Conservation (phyloP, 2,797 vertebrate species). For the Pangasius mekongensis region DNA sequence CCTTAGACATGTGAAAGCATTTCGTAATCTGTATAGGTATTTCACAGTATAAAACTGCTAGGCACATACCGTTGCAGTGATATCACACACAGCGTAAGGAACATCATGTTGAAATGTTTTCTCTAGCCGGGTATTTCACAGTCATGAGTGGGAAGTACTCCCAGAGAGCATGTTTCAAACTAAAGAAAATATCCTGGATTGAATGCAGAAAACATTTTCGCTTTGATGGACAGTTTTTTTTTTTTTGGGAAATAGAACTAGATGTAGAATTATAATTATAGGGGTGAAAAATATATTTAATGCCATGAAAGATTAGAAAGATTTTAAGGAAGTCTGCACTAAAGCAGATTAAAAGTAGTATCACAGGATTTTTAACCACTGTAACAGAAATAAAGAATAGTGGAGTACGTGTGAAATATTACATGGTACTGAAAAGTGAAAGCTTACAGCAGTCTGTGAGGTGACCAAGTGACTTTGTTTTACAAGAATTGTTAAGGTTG, state of each 20-base stretch:
- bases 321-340: background rate
- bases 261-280: background rate
- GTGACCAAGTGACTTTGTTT: slow-evolving; percentile 20
- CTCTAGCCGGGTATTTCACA: background rate
- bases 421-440: slow-evolving; percentile 19
- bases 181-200: background rate
- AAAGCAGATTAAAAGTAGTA: background rate
- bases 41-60: background rate
- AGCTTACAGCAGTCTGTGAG: slow-evolving; percentile 29
- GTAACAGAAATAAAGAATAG: background rate
- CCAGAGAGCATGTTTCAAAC: background rate
- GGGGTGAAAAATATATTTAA: background rate
- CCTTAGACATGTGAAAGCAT: background rate
- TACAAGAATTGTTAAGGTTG: background rate
- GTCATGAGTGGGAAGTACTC: background rate
- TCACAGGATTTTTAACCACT: background rate
- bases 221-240: background rate
- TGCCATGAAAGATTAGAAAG: background rate
- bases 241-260: background rate
- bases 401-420: slow-evolving; percentile 34
- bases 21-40: background rate
- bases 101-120: background rate
- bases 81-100: background rate
- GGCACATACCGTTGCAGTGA: background rate
- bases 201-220: background rate